These are phyloP conservation scores for Chouioia cunea DNA, from an alignment of 2,888 invertebrate species.

Conservation along the genomic window DNA sequence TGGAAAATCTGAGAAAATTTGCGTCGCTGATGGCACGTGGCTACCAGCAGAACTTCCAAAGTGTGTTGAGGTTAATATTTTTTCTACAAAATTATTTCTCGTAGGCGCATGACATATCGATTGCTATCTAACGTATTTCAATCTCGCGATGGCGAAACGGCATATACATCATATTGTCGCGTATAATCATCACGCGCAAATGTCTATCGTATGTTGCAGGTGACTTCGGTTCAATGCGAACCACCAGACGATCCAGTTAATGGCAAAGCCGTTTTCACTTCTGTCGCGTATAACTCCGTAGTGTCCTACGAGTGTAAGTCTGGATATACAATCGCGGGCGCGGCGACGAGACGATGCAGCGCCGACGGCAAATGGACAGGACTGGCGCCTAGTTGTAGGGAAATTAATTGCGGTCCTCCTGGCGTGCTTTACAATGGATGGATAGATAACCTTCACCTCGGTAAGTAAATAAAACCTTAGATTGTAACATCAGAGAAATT, in stretches of 20 bases:
- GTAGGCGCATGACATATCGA: background rate
- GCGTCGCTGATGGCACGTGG: constrained; percentile 94
- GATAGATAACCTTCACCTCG: constrained; percentile 87
- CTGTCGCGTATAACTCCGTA: constrained; percentile 94
- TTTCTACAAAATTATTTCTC: background rate
- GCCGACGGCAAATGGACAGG: constrained; percentile 97
- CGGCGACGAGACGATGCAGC: constrained; percentile 90
- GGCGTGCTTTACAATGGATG: constrained; percentile 96
- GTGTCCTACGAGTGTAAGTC: constrained; percentile 97
- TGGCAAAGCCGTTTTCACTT: constrained; percentile 93
- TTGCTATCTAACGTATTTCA: background rate
- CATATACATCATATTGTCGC: constrained; percentile 31
- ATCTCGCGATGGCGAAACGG: constrained; percentile 1
- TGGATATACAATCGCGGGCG: constrained; percentile 92
- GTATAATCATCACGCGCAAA: constrained; percentile 19
- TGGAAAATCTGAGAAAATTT: constrained; percentile 87
- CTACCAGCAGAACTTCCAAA: constrained; percentile 89
- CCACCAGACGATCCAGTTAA: constrained; percentile 92
- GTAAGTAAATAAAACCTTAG: constrained; percentile 49
- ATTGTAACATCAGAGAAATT: too few species aligned
- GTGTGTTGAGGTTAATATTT: constrained; percentile 77
- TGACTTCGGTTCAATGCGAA: constrained; percentile 94
- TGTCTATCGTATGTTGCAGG: constrained; percentile 64
- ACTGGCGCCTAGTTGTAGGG: constrained; percentile 91
- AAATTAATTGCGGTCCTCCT: constrained; percentile 97